These are phyloP conservation scores for Zophobas atratus DNA, from an alignment of 1,140 invertebrate species.

Conservation along the genomic window DNA sequence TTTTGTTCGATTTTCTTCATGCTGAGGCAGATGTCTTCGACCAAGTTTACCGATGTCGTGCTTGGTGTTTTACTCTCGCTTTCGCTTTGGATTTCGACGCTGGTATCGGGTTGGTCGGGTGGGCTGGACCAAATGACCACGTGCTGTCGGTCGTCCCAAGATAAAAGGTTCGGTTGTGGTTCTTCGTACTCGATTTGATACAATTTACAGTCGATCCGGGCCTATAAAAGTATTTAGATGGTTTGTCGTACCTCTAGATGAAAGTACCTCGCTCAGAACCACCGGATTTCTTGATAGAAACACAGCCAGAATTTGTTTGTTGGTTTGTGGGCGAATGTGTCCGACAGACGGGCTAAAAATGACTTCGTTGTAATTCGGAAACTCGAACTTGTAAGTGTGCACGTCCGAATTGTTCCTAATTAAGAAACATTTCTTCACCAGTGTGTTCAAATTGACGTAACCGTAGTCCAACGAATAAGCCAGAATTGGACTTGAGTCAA, in stretches of 20 bases:
- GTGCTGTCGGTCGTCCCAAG: slow-evolving; percentile 64
- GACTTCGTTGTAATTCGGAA: slow-evolving; percentile 52
- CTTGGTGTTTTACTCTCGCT: background rate
- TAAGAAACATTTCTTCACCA: slow-evolving; percentile 57
- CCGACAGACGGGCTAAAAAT: slow-evolving; percentile 60
- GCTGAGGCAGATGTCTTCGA: slow-evolving; percentile 1
- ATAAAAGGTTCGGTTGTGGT: slow-evolving; percentile 52
- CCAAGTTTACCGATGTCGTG: background rate
- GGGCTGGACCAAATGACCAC: slow-evolving; percentile 54
- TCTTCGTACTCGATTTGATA: slow-evolving; percentile 58
- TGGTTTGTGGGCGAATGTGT: slow-evolving; percentile 58
- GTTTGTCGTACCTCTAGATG: background rate
- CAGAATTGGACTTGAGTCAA: slow-evolving; percentile 24
- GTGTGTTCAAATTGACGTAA: slow-evolving; percentile 52
- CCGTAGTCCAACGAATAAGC: slow-evolving; percentile 59
- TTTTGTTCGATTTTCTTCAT: slow-evolving; percentile 52
- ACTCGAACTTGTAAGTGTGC: slow-evolving; percentile 60
- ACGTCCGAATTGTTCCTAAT: slow-evolving; percentile 58
- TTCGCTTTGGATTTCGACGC: background rate
- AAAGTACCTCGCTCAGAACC: slow-evolving; percentile 54
- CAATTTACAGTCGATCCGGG: slow-evolving; percentile 51
- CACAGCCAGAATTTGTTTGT: slow-evolving; percentile 61
- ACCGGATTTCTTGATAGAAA: slow-evolving; percentile 56
- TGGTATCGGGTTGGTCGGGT: background rate
- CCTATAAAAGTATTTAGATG: slow-evolving; percentile 46